These are phyloP conservation scores for Ivindomyrus marchei DNA, from an alignment of 2,113 vertebrate species.

Conservation along the genomic window DNA sequence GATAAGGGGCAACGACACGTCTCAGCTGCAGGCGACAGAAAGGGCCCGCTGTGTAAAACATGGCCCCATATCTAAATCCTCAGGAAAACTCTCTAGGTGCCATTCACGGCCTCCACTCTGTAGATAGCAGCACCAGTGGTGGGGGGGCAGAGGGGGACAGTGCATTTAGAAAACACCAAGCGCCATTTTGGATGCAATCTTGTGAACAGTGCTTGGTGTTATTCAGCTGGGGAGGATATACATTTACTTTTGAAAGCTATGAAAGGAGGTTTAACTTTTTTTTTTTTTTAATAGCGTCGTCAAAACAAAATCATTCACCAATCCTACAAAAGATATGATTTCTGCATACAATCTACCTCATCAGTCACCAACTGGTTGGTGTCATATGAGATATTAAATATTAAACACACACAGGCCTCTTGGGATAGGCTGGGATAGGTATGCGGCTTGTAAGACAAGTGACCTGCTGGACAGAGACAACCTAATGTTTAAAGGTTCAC, in stretches of 20 bases:
- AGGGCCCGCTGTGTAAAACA: conserved; percentile 68
- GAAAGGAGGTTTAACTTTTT: background rate
- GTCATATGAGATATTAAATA: background rate
- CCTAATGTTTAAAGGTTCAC: background rate
- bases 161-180: background rate
- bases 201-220: background rate
- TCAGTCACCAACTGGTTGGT: background rate
- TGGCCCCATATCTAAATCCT: conserved; percentile 67
- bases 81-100: conserved; percentile 53
- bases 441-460: background rate
- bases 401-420: background rate
- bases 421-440: background rate
- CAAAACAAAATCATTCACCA: background rate
- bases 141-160: conserved; percentile 4
- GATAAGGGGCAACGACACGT: conserved; percentile 79
- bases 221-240: background rate
- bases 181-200: background rate
- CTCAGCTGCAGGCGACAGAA: conserved; percentile 64
- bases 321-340: background rate
- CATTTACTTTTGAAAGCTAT: background rate
- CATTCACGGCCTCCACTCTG: conserved; percentile 49
- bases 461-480: background rate
- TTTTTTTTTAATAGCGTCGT: background rate
- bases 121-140: conserved; percentile 43
- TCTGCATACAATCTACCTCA: background rate